phyloP scores from a whole-genome alignment of 1,140 invertebrate species.

The Drosophila varians region DNA sequence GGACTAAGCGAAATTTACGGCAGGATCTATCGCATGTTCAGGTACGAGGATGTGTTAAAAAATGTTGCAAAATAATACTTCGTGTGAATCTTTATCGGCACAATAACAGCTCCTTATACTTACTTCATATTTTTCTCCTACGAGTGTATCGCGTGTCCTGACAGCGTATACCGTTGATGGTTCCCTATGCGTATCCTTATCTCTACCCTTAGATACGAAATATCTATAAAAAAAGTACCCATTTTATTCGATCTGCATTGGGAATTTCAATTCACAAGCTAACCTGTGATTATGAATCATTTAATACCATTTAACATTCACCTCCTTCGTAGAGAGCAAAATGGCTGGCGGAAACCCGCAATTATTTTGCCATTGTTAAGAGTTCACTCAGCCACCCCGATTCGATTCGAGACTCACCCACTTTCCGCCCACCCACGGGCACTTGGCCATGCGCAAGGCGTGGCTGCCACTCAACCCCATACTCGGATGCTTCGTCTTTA shows the following conservation, averaged over 20 bases:
- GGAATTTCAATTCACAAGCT: conserved; percentile 14
- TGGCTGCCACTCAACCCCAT: conserved; percentile 56
- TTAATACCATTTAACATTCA: conserved; percentile 33
- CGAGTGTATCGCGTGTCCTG: too few relatives aligned
- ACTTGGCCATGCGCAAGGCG: conserved; percentile 28
- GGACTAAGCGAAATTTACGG: too few relatives aligned
- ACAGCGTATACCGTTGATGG: too few relatives aligned
- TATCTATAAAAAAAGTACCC: too few relatives aligned
- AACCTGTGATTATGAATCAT: conserved; percentile 31
- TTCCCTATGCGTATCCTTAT: too few relatives aligned
- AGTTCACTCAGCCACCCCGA: conserved; percentile 36
- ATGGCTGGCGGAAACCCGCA: conserved; percentile 71
- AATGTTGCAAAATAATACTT: too few relatives aligned
- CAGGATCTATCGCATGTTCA: too few relatives aligned
- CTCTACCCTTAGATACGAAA: too few relatives aligned
- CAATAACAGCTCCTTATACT: not conserved
- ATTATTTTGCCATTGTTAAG: conserved; percentile 69
- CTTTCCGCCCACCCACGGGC: conserved; percentile 17
- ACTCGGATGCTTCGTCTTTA: conserved; percentile 51
- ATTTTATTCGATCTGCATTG: not conserved
- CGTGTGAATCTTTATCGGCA: too few relatives aligned
- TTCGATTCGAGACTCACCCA: conserved; percentile 1
- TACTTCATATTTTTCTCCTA: not conserved
- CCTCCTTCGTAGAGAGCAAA: conserved; percentile 32
- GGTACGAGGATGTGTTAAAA: too few relatives aligned